Conservation (phyloP, 2,797 vertebrate species). For the Galaxias olidus region DNA sequence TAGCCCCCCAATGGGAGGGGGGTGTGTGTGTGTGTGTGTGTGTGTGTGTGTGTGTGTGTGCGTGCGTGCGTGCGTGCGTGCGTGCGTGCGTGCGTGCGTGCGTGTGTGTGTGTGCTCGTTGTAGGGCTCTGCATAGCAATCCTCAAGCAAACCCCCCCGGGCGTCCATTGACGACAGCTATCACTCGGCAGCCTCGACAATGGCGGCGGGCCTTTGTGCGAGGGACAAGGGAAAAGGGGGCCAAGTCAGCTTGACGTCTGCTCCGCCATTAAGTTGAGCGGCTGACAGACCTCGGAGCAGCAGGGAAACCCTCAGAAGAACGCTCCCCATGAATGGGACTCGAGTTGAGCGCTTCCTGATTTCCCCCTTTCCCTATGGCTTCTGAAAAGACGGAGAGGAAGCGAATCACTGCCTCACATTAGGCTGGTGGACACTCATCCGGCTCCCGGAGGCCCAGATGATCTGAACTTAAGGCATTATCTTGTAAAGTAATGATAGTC, state of each 20-base stretch:
- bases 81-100: neutral
- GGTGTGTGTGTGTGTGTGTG: constrained; percentile 19
- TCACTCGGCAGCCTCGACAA: constrained; percentile 56
- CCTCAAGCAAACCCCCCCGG: constrained; percentile 23
- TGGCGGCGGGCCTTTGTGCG: constrained; percentile 20
- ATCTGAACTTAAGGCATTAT: no score
- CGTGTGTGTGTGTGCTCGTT: neutral
- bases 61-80: neutral
- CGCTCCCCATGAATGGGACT: constrained; percentile 3
- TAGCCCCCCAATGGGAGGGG: constrained; percentile 45
- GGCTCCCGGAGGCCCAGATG: no score
- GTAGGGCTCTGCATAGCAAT: constrained; percentile 33
- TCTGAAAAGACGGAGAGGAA: neutral
- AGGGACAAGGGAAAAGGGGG: constrained; percentile 20
- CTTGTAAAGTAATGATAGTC: no score
- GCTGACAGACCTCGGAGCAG: constrained; percentile 5
- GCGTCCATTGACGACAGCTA: constrained; percentile 45
- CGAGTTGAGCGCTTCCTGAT: constrained; percentile 24
- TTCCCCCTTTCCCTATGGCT: constrained; percentile 1
- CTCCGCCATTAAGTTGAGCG: constrained; percentile 20
- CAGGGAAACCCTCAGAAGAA: neutral
- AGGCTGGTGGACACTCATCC: no score
- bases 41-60: neutral
- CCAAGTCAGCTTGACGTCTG: constrained; percentile 17
- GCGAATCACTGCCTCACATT: no score